Base-by-base conservation (phyloP, 2,888 invertebrate species). In the Zonitis immaculata region DNA sequence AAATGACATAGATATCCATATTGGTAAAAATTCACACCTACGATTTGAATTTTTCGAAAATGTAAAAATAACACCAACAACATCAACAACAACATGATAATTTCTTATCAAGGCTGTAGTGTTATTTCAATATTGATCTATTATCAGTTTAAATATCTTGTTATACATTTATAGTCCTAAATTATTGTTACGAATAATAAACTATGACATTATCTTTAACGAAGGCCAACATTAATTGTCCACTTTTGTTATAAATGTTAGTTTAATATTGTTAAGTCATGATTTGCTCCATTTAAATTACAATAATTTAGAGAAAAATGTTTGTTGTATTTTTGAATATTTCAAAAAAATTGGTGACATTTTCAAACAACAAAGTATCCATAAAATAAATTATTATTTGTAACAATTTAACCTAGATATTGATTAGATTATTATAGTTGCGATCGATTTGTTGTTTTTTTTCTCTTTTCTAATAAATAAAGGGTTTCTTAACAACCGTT, bases 151-250 rank as follows among this genome's bases (percentile, higher is more conserved):
- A n/a, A n/a, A n/a, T n/a, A n/a, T n/a, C n/a, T n/a, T n/a, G n/a
- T n/a, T n/a, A n/a, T n/a, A n/a, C n/a, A n/a, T n/a, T 42, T 22
- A n/a, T 26, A 46, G 39, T 44, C 46, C 46, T 42, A 51, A 51
- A 46, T 51, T 42, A 27, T 44, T 27, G 26, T 26, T 44, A n/a
- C 11, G 11, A 16, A 26, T 22, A 44, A 22, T 46, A 45, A 22
- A 46, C 51, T 51, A 42, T 51, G 46, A 42, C 51, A 51, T 51
- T 51, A 46, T 44, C 16, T 44, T 25, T 3, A 42, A 42, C n/a
- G 51, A 51, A 51, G 51, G 51, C 39, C 46, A 44, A 30, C 44
- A 46, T 51, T 51, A 51, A 51, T 51, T 51, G 46, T 44, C 45
- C 28, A 16, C 42, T 46, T 22, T 35, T 43, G 49, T 49, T 44